Base-by-base conservation (phyloP, 2,113 vertebrate genomes). In the Danio rerio region DNA sequence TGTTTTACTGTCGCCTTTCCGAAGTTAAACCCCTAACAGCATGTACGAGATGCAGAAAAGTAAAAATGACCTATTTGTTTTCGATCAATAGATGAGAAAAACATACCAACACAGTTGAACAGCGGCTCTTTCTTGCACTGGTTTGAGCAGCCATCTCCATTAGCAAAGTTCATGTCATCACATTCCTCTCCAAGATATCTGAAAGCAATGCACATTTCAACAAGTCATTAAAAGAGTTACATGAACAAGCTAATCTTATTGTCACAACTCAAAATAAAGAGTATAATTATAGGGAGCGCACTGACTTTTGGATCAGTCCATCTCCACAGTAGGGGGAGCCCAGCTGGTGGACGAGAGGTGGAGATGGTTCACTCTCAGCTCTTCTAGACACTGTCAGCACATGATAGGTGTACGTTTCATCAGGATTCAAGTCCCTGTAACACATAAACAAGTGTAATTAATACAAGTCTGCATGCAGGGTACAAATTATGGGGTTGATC, bases 61-160 rank as follows among this genome's bases (percentile, higher is more conserved):
- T 31, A 31, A 59, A 13, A 59, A 13, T 59, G 9, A 31, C 21
- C 70, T 8, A 53, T 15, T 70, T 8, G 9, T 49, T 20, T 31
- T 40, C 50, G 18, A 56, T 20, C 50, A 31, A 73, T 40, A 43
- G 59, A 43, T 53, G 16, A 43, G 0, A 7, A 31, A 55, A 47
- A 95, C 97, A 94, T 90, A 99, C 98, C 98, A 0, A 99, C 65
- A 74, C 98, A 99, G 88, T 98, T 97, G 93, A 99, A 99, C 90
- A 96, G 96, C 5, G 94, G 20, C 84, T 99, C 98, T 90, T 96
- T 95, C 84, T 89, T 94, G 91, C 98, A 99, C 89, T 96, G 97
- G 42, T 95, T 96, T 61, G 97, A 98, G 86, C 98, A 99, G 78
- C 98, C 98, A 13, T 99, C 98, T 0, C 96, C 96, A 40, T 95